phyloP scores from a whole-genome alignment of 2,113 vertebrate genomes.

The Acinonyx jubatus region DNA sequence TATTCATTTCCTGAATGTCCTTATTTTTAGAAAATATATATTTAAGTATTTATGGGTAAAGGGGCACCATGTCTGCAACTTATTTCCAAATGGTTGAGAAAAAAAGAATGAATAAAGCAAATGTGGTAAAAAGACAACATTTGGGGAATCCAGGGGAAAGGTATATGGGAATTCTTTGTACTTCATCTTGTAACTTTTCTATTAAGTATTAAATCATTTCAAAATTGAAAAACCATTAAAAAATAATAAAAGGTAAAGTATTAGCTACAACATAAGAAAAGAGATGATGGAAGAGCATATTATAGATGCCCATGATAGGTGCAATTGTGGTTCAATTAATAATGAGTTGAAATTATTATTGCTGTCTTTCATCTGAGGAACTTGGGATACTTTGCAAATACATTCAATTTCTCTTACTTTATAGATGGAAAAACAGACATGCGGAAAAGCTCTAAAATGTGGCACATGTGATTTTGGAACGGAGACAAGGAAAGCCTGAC shows the following conservation, averaged over 20 bases:
- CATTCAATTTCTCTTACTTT: slow-evolving; percentile 3
- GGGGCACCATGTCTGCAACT: not conserved
- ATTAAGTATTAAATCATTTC: slow-evolving; percentile 11
- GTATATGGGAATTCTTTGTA: not conserved
- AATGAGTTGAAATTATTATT: not conserved
- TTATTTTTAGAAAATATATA: slow-evolving; percentile 42
- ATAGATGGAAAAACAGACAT: slow-evolving; percentile 3
- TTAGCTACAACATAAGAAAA: not conserved
- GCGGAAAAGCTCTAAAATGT: slow-evolving; percentile 9
- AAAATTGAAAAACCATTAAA: slow-evolving; percentile 46
- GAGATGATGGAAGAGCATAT: not conserved
- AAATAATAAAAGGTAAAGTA: slow-evolving; percentile 7
- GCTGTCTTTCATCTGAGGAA: slow-evolving; percentile 2
- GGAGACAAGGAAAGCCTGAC: not conserved
- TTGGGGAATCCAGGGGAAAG: not conserved
- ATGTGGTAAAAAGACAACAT: not conserved
- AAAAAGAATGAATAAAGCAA: not conserved
- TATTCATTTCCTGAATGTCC: slow-evolving; percentile 1
- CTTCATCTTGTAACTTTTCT: not conserved
- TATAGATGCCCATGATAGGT: not conserved
- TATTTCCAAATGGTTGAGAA: slow-evolving; percentile 21
- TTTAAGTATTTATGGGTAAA: not conserved
- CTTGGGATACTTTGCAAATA: not conserved
- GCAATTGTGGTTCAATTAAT: not conserved
- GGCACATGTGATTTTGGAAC: slow-evolving; percentile 13